Conservation (phyloP, 2,113 vertebrate species). For the Psittacula cyanocephala region DNA sequence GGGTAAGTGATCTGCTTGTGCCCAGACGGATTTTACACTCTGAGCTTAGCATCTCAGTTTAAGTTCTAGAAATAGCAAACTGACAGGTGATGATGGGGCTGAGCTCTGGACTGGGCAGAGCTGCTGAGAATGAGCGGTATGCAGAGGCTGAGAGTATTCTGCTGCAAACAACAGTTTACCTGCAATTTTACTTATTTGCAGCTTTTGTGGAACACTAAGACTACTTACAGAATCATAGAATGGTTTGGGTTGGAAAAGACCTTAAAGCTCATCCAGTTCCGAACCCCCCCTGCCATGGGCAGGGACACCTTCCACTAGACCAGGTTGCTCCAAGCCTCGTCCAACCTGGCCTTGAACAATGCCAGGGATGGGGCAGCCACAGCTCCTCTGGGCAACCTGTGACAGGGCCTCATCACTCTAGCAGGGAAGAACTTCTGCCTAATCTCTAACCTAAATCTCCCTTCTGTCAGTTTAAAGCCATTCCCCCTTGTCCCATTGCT, state of each 20-base stretch:
- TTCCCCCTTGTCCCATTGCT: background rate
- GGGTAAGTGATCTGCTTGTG: background rate
- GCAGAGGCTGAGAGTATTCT: background rate
- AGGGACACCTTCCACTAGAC: background rate
- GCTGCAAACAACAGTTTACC: background rate
- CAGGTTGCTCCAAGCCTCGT: background rate
- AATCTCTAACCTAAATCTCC: background rate
- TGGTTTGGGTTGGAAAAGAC: background rate
- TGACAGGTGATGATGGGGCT: background rate
- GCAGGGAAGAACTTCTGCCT: background rate
- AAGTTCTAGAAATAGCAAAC: background rate
- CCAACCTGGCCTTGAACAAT: background rate
- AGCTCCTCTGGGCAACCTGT: background rate
- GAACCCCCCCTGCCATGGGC: background rate
- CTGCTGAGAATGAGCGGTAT: background rate
- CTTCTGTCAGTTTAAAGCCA: background rate
- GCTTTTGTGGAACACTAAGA: background rate
- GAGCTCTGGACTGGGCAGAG: background rate
- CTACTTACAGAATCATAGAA: background rate
- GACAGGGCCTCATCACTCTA: background rate
- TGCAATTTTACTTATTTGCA: background rate
- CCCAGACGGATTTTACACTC: background rate
- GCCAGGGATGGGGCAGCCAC: background rate
- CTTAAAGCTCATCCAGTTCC: background rate
- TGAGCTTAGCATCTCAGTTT: background rate